These are phyloP conservation scores for Drosophila ogumai DNA, from an alignment of 1,140 invertebrate genomes.

Conservation along the genomic window DNA sequence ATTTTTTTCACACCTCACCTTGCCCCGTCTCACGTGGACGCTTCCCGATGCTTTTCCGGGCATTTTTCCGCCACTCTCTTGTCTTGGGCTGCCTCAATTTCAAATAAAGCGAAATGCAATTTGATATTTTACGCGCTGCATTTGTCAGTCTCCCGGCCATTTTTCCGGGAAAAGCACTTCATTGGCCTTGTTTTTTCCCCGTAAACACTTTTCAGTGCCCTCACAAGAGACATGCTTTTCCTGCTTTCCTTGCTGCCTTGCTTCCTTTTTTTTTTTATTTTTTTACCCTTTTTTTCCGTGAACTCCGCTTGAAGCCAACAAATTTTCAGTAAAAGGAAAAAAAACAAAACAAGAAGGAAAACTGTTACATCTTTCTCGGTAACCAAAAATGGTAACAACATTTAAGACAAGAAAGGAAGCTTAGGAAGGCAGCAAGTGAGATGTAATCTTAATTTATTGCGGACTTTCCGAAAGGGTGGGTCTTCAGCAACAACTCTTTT, in stretches of 20 bases:
- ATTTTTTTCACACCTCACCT: constrained; percentile 2
- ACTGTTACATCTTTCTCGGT: neutral
- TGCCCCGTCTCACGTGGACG: constrained; percentile 4
- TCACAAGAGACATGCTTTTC: constrained; percentile 5
- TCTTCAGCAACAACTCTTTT: no score
- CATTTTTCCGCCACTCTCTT: constrained; percentile 20
- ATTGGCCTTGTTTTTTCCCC: constrained; percentile 31
- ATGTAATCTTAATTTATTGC: no score
- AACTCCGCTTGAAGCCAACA: neutral
- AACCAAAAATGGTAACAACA: neutral
- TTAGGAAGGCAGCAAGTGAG: no score
- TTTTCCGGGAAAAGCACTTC: constrained; percentile 30
- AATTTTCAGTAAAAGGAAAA: neutral
- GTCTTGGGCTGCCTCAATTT: constrained; percentile 43
- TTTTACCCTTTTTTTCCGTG: neutral
- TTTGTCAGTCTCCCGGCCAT: constrained; percentile 30
- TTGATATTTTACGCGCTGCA: constrained; percentile 75
- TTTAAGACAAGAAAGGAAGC: neutral
- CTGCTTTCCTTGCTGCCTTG: neutral
- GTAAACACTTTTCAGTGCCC: constrained; percentile 19
- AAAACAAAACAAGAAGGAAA: no score
- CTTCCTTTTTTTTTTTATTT: constrained; percentile 4
- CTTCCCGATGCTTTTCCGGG: constrained; percentile 22
- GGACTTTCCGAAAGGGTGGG: no score
- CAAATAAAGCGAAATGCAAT: constrained; percentile 74